A percentile compares a stretch with the other conserved stretches of the same genome.
Conservation (phyloP, 2,113 vertebrate genomes). For the Leptobrachium leishanense region DNA sequence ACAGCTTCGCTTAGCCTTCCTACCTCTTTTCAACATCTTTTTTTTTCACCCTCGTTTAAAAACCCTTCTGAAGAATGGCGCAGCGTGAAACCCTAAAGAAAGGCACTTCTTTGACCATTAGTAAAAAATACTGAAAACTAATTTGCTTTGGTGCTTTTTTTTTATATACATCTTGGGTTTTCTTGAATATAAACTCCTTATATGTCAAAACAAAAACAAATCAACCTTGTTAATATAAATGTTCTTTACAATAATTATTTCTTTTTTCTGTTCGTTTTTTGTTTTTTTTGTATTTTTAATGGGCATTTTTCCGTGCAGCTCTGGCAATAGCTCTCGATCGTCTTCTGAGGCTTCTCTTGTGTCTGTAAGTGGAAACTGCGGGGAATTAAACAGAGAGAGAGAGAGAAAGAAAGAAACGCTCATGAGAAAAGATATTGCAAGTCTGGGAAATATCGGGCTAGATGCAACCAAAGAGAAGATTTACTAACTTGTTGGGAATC, state of each 20-base stretch:
- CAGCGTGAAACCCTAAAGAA: constrained; percentile 63
- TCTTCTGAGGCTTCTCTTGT: constrained; percentile 70
- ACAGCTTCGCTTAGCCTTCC: constrained; percentile 73
- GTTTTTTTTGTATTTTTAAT: constrained; percentile 68
- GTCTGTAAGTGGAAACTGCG: constrained; percentile 71
- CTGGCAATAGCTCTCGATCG: constrained; percentile 67
- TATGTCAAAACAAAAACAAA: constrained; percentile 72
- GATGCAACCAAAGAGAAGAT: not conserved
- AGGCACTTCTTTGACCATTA: constrained; percentile 59
- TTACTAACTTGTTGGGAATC: not conserved
- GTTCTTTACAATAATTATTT: constrained; percentile 70
- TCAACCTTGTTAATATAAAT: constrained; percentile 69
- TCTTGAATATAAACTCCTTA: constrained; percentile 77
- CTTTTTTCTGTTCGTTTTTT: constrained; percentile 58
- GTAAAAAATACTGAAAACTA: constrained; percentile 66
- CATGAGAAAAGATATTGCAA: not conserved
- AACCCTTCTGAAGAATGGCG: constrained; percentile 66
- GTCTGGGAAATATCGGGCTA: not conserved
- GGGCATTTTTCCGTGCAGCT: constrained; percentile 60
- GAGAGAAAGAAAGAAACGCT: constrained; percentile 14
- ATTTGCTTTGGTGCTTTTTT: constrained; percentile 75
- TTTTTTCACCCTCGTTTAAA: constrained; percentile 59
- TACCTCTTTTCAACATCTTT: constrained; percentile 47
- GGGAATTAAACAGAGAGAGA: constrained; percentile 27
- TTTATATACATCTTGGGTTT: constrained; percentile 72